These are phyloP conservation scores for Cheilosia pagana DNA, from an alignment of 2,888 invertebrate species.

Conservation along the genomic window DNA sequence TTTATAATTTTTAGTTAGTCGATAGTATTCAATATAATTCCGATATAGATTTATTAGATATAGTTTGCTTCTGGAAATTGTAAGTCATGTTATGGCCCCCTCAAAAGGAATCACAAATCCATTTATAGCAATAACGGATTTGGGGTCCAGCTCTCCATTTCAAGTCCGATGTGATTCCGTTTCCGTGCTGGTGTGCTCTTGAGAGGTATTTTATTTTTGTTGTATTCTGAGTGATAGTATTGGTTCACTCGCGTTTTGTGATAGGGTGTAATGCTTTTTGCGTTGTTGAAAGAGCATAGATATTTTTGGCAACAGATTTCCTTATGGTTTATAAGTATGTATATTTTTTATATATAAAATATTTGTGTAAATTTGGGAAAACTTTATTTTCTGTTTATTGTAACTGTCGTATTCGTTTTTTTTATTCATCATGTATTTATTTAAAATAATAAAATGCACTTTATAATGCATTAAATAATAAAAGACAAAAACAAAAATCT, in stretches of 20 bases:
- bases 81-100: not conserved
- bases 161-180: not conserved
- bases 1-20: not conserved
- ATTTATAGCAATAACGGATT: not conserved
- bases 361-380: constrained; percentile 10
- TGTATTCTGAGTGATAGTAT: not conserved
- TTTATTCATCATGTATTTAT: constrained; percentile 1
- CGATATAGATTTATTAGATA: not conserved
- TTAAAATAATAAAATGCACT: constrained; percentile 25
- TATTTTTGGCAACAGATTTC: constrained; percentile 11
- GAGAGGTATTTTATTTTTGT: constrained; percentile 9
- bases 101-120: constrained; percentile 4
- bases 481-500: not conserved
- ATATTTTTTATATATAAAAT: constrained; percentile 4
- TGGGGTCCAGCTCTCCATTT: not conserved
- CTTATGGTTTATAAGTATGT: constrained; percentile 9
- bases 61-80: not conserved
- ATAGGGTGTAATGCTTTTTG: constrained; percentile 5
- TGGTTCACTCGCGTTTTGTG: constrained; percentile 25
- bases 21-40: constrained; percentile 2
- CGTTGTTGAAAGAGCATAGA: not conserved
- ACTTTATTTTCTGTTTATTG: not conserved
- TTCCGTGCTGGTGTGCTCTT: not conserved
- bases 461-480: constrained; percentile 23
- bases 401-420: constrained; percentile 21